Percentiles rank a stretch among this genome's conserved stretches.
Conservation (phyloP, 2,113 vertebrate species). For the Rhynchomys soricoides region DNA sequence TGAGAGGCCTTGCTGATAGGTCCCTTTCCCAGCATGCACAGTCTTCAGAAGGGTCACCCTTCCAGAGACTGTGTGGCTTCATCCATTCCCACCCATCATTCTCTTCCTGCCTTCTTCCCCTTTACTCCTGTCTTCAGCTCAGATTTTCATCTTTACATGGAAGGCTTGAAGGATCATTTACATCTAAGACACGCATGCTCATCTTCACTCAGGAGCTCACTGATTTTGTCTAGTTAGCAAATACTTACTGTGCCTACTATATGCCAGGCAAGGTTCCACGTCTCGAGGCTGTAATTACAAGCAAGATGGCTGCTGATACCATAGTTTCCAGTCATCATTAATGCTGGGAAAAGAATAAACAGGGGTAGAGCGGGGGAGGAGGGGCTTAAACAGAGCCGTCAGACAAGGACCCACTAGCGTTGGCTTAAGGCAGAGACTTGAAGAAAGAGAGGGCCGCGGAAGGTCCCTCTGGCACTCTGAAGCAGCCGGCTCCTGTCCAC, state of each 20-base stretch:
- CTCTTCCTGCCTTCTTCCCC: fast-evolving
- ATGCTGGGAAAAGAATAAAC: not conserved
- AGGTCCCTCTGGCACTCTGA: not conserved
- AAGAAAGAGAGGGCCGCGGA: not conserved
- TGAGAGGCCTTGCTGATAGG: not conserved
- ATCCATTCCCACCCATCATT: fast-evolving
- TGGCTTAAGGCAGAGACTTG: not conserved
- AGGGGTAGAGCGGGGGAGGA: not conserved
- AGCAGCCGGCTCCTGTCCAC: fast-evolving
- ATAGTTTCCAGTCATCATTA: not conserved
- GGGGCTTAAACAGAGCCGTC: not conserved
- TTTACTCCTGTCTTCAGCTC: not conserved
- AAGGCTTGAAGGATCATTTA: not conserved
- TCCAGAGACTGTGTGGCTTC: not conserved
- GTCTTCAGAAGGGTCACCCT: not conserved
- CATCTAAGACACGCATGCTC: not conserved
- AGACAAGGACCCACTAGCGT: not conserved
- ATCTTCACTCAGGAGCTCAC: not conserved
- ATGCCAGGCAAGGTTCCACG: not conserved
- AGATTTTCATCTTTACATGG: not conserved
- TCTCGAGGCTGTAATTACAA: not conserved
- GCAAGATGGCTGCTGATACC: not conserved
- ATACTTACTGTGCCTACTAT: not conserved
- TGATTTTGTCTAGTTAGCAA: constrained; percentile 9
- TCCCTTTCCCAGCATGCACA: fast-evolving